A percentile compares a stretch with the other conserved stretches of the same genome.
These are phyloP conservation scores for Zosterops lateralis DNA, from an alignment of 2,113 vertebrate species.

Conservation along the genomic window DNA sequence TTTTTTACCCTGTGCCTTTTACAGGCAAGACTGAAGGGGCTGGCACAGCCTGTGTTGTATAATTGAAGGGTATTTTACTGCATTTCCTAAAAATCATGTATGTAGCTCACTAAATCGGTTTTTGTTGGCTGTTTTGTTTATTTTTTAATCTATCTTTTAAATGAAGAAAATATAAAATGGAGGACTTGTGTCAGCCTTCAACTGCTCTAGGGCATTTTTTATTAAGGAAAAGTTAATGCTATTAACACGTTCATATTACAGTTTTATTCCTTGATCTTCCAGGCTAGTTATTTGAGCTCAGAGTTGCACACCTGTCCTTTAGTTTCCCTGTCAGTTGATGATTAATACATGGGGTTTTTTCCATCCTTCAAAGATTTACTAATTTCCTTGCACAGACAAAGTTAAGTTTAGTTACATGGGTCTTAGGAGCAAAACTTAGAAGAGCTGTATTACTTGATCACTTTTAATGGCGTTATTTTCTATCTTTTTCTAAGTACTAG, in stretches of 20 bases:
- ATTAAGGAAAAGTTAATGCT: background rate
- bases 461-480: background rate
- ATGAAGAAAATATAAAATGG: background rate
- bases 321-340: constrained; percentile 25
- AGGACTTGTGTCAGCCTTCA: background rate
- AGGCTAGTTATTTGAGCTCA: background rate
- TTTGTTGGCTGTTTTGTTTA: background rate
- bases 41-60: background rate
- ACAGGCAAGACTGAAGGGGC: background rate
- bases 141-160: constrained; percentile 3
- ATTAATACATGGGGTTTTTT: background rate
- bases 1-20: background rate
- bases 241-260: background rate
- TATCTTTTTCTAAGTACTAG: background rate
- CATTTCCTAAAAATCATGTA: background rate
- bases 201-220: constrained; percentile 12
- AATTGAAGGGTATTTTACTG: background rate
- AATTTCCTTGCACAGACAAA: background rate
- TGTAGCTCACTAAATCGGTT: background rate
- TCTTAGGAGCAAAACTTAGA: background rate
- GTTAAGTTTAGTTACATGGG: background rate
- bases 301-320: constrained; percentile 40
- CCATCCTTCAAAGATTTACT: background rate
- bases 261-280: constrained; percentile 40
- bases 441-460: background rate